Base-by-base conservation (phyloP, 2,113 vertebrate genomes). In the Dicaeum eximium region DNA sequence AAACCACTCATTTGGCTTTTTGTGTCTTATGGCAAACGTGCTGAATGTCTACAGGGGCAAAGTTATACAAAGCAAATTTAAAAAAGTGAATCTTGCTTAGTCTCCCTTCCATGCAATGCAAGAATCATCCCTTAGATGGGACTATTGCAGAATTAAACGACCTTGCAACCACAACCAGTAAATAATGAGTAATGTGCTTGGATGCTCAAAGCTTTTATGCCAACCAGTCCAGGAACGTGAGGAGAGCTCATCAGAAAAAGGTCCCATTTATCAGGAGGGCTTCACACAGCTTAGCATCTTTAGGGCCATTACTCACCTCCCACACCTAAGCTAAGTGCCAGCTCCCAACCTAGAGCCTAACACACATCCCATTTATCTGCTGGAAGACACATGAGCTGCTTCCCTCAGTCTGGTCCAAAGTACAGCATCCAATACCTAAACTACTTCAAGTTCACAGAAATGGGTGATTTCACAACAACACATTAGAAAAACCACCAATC, bases 101-200 rank as follows among this genome's bases (percentile, higher is more conserved):
- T 35, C 67, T 74, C 45, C 87, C 38, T 87, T 67, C 45, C 74
- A 50, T 97, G 97, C 94, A 97, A 69, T 97, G 86, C 96, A 92
- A 81, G 42, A 88, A 96, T 38, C 83, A 89, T 94, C 96, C 97
- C 95, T 96, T 95, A 96, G 97, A 95, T 97, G 97, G 97, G 93
- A 96, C 97, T 97, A 44, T 96, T 97, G 93, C 94, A 95, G 82
- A 97, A 95, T 95, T 82, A 96, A 97, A 97, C 88, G 31, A 86
- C 82, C 54, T 92, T 85, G 38, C 66, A 84, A 48, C 56, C 57
- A 53, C 12, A 5, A 83, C 57, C 80, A 90, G 93, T 92, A 94
- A 94, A 92, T 79, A 94, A 88, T 80, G 92, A 97, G 73, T 85
- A 92, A 95, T 80, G 67, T 94, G 75, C 74, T 58, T 72, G 74